These are phyloP conservation scores for Lepilemur ruficaudatus DNA, from an alignment of 2,797 vertebrate genomes.

Conservation along the genomic window DNA sequence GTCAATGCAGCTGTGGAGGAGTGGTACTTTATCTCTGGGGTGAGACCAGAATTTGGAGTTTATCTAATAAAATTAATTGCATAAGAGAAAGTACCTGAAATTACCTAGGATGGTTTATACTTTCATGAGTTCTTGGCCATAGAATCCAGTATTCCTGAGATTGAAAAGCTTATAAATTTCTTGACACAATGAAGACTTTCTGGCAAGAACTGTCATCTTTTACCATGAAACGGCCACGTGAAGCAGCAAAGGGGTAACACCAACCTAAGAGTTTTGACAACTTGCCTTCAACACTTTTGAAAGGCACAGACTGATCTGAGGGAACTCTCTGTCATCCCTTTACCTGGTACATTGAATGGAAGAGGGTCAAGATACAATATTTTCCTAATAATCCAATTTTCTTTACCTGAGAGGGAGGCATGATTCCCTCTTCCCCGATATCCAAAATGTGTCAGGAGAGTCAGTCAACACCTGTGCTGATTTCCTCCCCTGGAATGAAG, in stretches of 20 bases:
- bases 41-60: not conserved
- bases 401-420: not conserved
- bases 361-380: not conserved
- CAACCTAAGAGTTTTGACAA: not conserved
- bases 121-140: not conserved
- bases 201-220: constrained; percentile 11
- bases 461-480: not conserved
- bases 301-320: not conserved
- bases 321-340: not conserved
- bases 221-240: not conserved
- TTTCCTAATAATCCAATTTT: not conserved
- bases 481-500: not conserved
- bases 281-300: not conserved
- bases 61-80: not conserved
- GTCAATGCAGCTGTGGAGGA: not conserved
- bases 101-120: not conserved
- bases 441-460: not conserved
- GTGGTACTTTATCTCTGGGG: not conserved
- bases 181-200: not conserved
- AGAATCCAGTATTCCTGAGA: not conserved
- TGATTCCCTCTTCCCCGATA: not conserved
- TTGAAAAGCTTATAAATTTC: not conserved
- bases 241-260: not conserved
- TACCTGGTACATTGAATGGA: not conserved
- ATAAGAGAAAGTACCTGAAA: not conserved